A percentile compares a stretch with the other conserved stretches of the same genome.
phyloP scores from a whole-genome alignment of 2,113 vertebrate genomes.

The Sinocyclocheilus anshuiensis region DNA sequence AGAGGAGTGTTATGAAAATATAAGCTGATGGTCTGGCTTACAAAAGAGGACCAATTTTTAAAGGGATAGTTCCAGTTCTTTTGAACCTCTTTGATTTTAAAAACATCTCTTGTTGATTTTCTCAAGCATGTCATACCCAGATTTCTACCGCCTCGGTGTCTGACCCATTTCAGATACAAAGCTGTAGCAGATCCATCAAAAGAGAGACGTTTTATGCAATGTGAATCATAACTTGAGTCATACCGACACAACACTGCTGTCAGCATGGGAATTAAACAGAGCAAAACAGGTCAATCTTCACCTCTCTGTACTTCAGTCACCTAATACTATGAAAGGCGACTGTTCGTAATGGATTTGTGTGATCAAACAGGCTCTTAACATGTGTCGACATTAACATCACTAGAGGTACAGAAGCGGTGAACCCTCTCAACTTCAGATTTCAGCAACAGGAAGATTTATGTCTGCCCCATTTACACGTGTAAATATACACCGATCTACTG shows the following conservation, averaged over 20 bases:
- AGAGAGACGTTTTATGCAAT: background rate
- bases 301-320: slow-evolving; percentile 1
- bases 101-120: background rate
- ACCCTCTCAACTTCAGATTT: slow-evolving; percentile 23
- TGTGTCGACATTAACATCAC: slow-evolving; percentile 18
- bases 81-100: background rate
- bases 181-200: background rate
- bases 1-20: background rate
- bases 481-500: too few species aligned
- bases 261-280: background rate
- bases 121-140: background rate
- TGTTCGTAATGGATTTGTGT: slow-evolving; percentile 1
- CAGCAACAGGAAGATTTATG: background rate
- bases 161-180: background rate
- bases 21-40: background rate
- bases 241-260: background rate
- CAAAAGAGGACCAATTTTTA: background rate
- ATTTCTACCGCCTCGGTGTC: background rate
- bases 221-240: background rate
- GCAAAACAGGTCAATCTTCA: slow-evolving; percentile 32
- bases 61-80: background rate
- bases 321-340: slow-evolving; percentile 10
- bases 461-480: background rate
- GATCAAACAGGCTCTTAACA: slow-evolving; percentile 26
- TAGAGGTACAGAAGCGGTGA: background rate